A percentile compares a stretch with the other conserved stretches of the same genome.
Evolutionary conservation across 2,113 vertebrate species (phyloP).

Genomic region (Sinocyclocheilus anophthalmus): DNA sequence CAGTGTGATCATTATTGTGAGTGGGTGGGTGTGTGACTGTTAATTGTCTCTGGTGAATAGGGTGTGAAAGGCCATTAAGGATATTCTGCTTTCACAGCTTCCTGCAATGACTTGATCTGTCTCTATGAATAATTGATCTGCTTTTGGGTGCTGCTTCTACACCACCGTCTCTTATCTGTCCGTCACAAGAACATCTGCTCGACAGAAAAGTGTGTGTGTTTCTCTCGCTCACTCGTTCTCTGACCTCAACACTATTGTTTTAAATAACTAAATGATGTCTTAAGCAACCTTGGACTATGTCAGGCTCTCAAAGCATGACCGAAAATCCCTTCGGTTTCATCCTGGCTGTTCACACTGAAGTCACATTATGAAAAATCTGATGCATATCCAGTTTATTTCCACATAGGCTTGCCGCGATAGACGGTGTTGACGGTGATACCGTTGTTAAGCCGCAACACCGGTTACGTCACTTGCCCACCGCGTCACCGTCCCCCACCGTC

Average conservation of each 20-base stretch:
- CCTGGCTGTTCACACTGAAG: not conserved
- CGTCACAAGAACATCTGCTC: conserved; percentile 55
- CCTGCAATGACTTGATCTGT: conserved; percentile 50
- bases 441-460: no score
- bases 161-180: conserved; percentile 44
- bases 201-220: conserved; percentile 12
- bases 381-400: not conserved
- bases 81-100: conserved; percentile 55
- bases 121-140: conserved; percentile 56
- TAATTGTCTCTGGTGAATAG: conserved; percentile 31
- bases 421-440: no score
- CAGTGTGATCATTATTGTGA: conserved; percentile 24
- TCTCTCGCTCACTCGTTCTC: conserved; percentile 15
- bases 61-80: conserved; percentile 31
- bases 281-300: not conserved
- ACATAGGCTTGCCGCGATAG: not conserved
- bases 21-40: not conserved
- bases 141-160: conserved; percentile 48
- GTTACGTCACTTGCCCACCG: no score
- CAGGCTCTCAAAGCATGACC: not conserved
- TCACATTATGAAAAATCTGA: not conserved
- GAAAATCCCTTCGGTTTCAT: no score
- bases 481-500: no score
- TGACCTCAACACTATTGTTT: not conserved
- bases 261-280: not conserved